Evolutionary conservation across 1,140 invertebrate species (phyloP).

Genomic region (Drosophila quadrilineata): DNA sequence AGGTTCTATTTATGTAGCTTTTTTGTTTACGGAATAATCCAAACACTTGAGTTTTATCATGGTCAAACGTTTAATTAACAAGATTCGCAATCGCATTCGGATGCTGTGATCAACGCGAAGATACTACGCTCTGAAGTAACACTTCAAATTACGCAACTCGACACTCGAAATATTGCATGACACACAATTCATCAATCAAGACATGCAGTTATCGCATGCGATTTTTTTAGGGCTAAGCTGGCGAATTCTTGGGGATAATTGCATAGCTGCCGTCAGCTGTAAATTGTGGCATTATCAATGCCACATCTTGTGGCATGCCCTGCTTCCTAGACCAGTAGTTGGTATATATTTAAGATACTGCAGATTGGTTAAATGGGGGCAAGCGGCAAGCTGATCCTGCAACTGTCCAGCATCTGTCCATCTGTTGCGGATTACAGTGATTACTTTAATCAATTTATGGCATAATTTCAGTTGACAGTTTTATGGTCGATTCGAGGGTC

Average conservation of each 20-base stretch:
- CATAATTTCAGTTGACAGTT: conserved; percentile 40
- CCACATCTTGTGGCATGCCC: too few relatives aligned
- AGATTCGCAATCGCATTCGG: not conserved
- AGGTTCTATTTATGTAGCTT: conserved; percentile 47
- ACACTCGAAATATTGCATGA: too few relatives aligned
- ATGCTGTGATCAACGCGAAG: not conserved
- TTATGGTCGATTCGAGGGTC: conserved; percentile 28
- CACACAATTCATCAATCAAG: too few relatives aligned
- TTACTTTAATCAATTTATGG: conserved; percentile 45
- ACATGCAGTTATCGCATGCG: too few relatives aligned
- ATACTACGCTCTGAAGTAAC: not conserved
- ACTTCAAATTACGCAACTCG: not conserved
- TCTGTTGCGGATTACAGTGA: conserved; percentile 11
- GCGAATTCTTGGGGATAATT: too few relatives aligned
- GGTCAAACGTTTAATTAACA: conserved; percentile 66
- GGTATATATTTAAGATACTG: too few relatives aligned
- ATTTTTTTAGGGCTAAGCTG: too few relatives aligned
- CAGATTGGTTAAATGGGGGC: too few relatives aligned
- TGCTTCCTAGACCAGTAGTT: too few relatives aligned
- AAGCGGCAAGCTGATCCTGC: conserved; percentile 5
- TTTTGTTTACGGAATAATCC: conserved; percentile 12
- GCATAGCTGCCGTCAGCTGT: too few relatives aligned
- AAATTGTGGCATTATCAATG: too few relatives aligned
- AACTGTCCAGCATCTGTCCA: not conserved
- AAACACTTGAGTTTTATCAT: conserved; percentile 43